phyloP scores from a whole-genome alignment of 2,113 vertebrate genomes.

The Chloropsis hardwickii region DNA sequence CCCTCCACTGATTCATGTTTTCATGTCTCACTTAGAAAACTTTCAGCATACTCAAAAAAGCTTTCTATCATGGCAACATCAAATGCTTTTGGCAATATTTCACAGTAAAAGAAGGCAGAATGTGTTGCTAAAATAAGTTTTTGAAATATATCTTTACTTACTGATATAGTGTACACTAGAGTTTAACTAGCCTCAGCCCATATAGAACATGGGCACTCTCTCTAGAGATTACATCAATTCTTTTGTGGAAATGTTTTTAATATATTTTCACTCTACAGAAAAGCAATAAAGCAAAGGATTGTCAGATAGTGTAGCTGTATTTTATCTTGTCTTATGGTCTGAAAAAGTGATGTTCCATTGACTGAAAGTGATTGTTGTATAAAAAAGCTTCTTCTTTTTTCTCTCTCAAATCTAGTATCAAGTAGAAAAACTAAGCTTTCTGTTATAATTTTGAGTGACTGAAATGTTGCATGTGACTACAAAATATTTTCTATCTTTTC shows the following conservation, averaged over 20 bases:
- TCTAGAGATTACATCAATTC: constrained; percentile 6
- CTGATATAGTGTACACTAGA: not conserved
- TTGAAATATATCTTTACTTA: not conserved
- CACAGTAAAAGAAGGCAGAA: not conserved
- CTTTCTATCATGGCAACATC: not conserved
- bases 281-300: not conserved
- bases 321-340: not conserved
- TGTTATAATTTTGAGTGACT: not conserved
- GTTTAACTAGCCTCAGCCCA: not conserved
- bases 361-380: not conserved
- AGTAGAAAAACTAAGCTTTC: not conserved
- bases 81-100: not conserved
- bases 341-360: not conserved
- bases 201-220: not conserved
- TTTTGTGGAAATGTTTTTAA: constrained; percentile 36
- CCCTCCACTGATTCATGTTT: not conserved
- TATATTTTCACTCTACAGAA: not conserved
- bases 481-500: not conserved
- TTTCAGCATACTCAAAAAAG: not conserved
- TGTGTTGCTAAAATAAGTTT: not conserved
- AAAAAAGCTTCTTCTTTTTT: not conserved
- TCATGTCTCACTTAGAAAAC: not conserved
- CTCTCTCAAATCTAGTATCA: not conserved
- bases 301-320: not conserved
- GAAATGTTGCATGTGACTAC: not conserved